These are phyloP conservation scores for Lepisosteus osseus DNA, from an alignment of 2,113 vertebrate species.

Conservation along the genomic window DNA sequence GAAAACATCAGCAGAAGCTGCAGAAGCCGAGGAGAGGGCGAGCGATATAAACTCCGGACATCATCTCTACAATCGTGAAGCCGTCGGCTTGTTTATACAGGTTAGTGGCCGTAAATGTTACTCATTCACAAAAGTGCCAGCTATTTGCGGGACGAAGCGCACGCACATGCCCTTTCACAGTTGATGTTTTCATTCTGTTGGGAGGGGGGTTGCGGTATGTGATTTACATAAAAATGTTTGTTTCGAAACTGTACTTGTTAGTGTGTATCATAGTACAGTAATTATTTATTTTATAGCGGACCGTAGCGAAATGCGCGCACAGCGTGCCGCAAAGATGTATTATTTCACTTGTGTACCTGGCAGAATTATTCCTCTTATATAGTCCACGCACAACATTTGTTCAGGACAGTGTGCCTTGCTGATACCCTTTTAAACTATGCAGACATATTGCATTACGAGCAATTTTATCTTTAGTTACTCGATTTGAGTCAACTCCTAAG, in stretches of 20 bases:
- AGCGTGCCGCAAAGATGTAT: too few relatives aligned
- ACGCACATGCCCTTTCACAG: background rate
- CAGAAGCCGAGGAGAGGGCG: slow-evolving; percentile 15
- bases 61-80: slow-evolving; percentile 42
- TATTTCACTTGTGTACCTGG: too few relatives aligned
- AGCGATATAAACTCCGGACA: slow-evolving; percentile 53
- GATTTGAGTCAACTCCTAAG: too few relatives aligned
- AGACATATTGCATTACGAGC: too few relatives aligned
- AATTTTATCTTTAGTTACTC: too few relatives aligned
- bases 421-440: too few relatives aligned
- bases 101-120: slow-evolving; percentile 45
- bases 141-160: background rate
- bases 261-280: background rate
- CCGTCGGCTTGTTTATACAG: slow-evolving; percentile 53
- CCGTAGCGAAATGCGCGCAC: background rate
- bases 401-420: too few relatives aligned
- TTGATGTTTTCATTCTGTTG: background rate
- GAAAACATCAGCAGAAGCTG: slow-evolving; percentile 58
- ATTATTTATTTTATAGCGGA: slow-evolving; percentile 12
- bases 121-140: background rate
- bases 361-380: too few relatives aligned
- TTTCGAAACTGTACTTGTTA: background rate
- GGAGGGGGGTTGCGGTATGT: background rate
- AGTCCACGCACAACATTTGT: too few relatives aligned
- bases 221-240: background rate